A percentile compares a stretch with the other conserved stretches of the same genome.
Conservation (phyloP, 2,113 vertebrate genomes). For the Otolemur garnettii region DNA sequence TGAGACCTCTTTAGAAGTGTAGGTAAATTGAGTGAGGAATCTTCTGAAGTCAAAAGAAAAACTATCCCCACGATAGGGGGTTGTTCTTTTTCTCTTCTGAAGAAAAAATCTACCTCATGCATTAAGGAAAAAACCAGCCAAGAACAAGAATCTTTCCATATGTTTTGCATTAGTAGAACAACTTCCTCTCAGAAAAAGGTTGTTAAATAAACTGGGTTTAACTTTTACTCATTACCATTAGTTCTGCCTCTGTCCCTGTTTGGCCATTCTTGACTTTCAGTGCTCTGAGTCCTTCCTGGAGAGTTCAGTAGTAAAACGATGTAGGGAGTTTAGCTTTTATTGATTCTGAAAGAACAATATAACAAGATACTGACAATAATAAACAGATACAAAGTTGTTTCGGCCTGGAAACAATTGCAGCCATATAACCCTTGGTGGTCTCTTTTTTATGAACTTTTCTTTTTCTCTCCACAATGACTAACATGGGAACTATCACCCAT, state of each 20-base stretch:
- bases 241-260: constrained; percentile 55
- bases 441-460: constrained; percentile 87
- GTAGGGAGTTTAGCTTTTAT: constrained; percentile 85
- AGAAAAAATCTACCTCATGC: constrained; percentile 56
- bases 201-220: constrained; percentile 80
- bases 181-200: constrained; percentile 74
- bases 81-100: constrained; percentile 56
- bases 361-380: constrained; percentile 87
- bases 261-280: constrained; percentile 37
- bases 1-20: background rate
- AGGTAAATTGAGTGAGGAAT: background rate
- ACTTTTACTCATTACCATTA: constrained; percentile 70
- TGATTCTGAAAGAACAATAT: constrained; percentile 88
- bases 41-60: constrained; percentile 69
- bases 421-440: constrained; percentile 87
- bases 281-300: constrained; percentile 52
- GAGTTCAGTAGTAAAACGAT: constrained; percentile 80
- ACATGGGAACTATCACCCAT: constrained; percentile 80
- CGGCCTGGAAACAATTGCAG: constrained; percentile 86
- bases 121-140: background rate
- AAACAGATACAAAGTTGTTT: constrained; percentile 88
- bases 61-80: background rate
- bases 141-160: constrained; percentile 30
- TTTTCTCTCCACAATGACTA: constrained; percentile 85
- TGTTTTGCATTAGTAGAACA: constrained; percentile 77